Conservation (phyloP, 2,113 vertebrate genomes). For the Thalassarche chlororhynchos region DNA sequence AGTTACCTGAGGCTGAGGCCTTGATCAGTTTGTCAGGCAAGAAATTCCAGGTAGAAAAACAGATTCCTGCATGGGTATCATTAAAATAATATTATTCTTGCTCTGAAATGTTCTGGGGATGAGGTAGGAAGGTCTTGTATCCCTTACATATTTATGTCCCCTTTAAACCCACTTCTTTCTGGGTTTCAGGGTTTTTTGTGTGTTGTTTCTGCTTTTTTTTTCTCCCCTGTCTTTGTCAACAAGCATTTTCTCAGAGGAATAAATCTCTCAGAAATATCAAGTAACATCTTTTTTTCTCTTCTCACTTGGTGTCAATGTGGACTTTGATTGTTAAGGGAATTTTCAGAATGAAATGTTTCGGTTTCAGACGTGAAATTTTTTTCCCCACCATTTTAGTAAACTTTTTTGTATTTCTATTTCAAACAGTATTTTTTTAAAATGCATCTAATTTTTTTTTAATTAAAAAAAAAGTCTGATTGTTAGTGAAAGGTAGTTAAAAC, state of each 20-base stretch:
- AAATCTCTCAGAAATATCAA: neutral
- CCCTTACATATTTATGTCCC: neutral
- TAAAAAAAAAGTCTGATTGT: neutral
- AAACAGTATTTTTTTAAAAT: neutral
- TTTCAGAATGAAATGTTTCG: neutral
- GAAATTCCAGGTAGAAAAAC: neutral
- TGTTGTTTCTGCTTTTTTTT: neutral
- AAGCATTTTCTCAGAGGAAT: neutral
- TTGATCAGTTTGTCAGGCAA: slow-evolving; percentile 21
- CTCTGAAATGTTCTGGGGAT: neutral
- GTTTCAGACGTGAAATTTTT: neutral
- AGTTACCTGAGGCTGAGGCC: neutral
- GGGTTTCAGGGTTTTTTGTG: neutral
- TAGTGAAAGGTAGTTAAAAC: neutral
- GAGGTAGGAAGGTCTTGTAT: slow-evolving; percentile 22
- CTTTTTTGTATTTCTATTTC: neutral
- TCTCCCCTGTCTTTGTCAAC: neutral
- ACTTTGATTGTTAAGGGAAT: neutral
- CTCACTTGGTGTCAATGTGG: neutral
- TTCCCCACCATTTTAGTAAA: neutral
- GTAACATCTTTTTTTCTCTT: neutral
- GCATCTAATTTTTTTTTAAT: neutral
- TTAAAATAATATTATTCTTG: slow-evolving; percentile 34
- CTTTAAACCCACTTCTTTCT: neutral
- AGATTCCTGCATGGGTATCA: neutral